These are phyloP conservation scores for Elaphurus davidianus DNA, from an alignment of 2,113 vertebrate species.

Conservation along the genomic window DNA sequence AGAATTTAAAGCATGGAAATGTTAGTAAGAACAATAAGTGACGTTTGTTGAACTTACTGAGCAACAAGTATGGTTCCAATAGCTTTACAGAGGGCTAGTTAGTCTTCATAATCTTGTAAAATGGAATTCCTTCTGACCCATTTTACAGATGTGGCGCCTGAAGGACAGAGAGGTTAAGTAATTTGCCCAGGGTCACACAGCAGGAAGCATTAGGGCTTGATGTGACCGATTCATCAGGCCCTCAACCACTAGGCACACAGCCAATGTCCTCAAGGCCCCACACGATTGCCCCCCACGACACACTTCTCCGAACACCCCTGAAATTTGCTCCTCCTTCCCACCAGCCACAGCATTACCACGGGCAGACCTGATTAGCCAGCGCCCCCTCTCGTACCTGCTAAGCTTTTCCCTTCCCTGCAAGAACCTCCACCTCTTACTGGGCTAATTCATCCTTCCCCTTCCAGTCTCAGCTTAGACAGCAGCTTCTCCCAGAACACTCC, in stretches of 20 bases:
- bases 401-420: not conserved
- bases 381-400: accelerated
- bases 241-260: not conserved
- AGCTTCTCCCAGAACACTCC: not conserved
- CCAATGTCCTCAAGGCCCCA: no score
- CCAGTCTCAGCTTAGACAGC: not conserved
- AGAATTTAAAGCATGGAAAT: not conserved
- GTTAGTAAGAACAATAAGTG: not conserved
- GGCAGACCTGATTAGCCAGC: not conserved
- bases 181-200: not conserved
- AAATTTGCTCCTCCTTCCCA: not conserved
- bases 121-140: accelerated
- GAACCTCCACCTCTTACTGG: no score
- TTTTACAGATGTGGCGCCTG: not conserved
- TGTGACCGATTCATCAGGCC: not conserved
- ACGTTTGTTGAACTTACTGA: not conserved
- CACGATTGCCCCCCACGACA: accelerated
- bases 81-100: not conserved
- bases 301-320: not conserved
- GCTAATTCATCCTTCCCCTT: not conserved
- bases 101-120: not conserved
- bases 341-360: not conserved
- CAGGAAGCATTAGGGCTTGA: not conserved
- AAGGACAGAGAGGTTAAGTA: not conserved
- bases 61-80: not conserved